Conservation (phyloP, 2,888 invertebrate species). For the Lithophane ornitopus region DNA sequence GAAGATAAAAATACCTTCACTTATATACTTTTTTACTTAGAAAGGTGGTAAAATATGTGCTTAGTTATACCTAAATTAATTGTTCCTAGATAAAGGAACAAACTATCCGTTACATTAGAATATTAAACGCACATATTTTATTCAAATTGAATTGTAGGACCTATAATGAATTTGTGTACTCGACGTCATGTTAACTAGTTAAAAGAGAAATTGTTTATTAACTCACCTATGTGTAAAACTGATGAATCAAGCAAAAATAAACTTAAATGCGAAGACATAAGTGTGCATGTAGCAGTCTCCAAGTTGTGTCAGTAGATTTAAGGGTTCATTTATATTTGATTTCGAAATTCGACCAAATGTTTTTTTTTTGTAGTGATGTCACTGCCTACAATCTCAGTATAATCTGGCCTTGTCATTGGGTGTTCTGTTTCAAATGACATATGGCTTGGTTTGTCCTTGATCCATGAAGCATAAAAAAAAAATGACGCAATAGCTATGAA, state of each 20-base stretch:
- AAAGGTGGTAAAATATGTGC: slow-evolving; percentile 10
- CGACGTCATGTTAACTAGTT: slow-evolving; percentile 27
- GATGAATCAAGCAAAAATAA: not conserved
- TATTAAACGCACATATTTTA: slow-evolving; percentile 57
- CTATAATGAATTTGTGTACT: slow-evolving; percentile 42
- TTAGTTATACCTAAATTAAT: too few species aligned
- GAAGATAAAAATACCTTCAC: not conserved
- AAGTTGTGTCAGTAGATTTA: slow-evolving; percentile 3
- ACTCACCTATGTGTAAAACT: not conserved
- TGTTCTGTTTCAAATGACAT: slow-evolving; percentile 52
- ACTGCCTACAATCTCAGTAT: slow-evolving; percentile 30
- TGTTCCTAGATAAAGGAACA: too few species aligned
- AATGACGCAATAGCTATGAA: not conserved
- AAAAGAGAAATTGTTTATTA: slow-evolving; percentile 46
- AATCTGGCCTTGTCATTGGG: slow-evolving; percentile 49
- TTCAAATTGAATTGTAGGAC: slow-evolving; percentile 55
- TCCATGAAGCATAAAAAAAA: not conserved
- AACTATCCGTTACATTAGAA: slow-evolving; percentile 51
- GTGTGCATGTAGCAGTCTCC: not conserved
- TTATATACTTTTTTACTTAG: slow-evolving; percentile 5
- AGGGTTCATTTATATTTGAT: slow-evolving; percentile 21
- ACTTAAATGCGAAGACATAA: not conserved
- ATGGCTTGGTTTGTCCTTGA: slow-evolving; percentile 35
- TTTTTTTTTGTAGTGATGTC: slow-evolving; percentile 16
- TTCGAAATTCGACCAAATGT: slow-evolving; percentile 1